A percentile compares a stretch with the other conserved stretches of the same genome.
phyloP scores from a whole-genome alignment of 2,888 invertebrate species.

The Drosophila pegasa region DNA sequence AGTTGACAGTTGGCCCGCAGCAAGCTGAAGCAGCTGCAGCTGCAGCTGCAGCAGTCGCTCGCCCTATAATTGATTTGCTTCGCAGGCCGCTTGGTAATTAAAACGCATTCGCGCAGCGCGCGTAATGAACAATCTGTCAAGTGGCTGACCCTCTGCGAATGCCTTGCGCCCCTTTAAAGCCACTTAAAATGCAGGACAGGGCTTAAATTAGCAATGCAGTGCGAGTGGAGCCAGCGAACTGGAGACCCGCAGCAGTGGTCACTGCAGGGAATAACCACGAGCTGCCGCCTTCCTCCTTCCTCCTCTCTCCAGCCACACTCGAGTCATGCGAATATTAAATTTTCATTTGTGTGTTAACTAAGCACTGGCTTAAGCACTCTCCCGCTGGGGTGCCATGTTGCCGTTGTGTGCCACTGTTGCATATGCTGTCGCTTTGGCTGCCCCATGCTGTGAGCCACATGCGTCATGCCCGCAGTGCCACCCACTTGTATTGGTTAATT shows the following conservation, averaged over 20 bases:
- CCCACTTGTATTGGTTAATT: slow-evolving; percentile 69
- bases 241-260: neutral
- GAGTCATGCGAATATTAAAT: slow-evolving; percentile 43
- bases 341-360: slow-evolving; percentile 45
- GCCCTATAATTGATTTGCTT: slow-evolving; percentile 57
- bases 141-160: neutral
- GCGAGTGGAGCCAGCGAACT: slow-evolving; percentile 2
- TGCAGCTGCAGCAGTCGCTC: neutral
- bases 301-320: neutral
- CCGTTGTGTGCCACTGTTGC: slow-evolving; percentile 20
- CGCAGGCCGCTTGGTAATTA: slow-evolving; percentile 42
- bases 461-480: neutral
- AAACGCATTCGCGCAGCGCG: slow-evolving; percentile 37
- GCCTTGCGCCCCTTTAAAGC: slow-evolving; percentile 2
- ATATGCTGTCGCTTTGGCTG: slow-evolving; percentile 21
- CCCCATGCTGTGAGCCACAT: slow-evolving; percentile 29
- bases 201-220: slow-evolving; percentile 39
- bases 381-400: slow-evolving; percentile 19
- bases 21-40: slow-evolving; percentile 12
- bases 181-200: slow-evolving; percentile 60
- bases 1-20: slow-evolving; percentile 58
- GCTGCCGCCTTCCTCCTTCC: too few relatives aligned
- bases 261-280: neutral
- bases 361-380: slow-evolving; percentile 32
- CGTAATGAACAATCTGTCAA: slow-evolving; percentile 39